Percentiles rank a stretch among this genome's conserved stretches.
Conservation (phyloP, 2,888 invertebrate species). For the Nemurella pictetii region DNA sequence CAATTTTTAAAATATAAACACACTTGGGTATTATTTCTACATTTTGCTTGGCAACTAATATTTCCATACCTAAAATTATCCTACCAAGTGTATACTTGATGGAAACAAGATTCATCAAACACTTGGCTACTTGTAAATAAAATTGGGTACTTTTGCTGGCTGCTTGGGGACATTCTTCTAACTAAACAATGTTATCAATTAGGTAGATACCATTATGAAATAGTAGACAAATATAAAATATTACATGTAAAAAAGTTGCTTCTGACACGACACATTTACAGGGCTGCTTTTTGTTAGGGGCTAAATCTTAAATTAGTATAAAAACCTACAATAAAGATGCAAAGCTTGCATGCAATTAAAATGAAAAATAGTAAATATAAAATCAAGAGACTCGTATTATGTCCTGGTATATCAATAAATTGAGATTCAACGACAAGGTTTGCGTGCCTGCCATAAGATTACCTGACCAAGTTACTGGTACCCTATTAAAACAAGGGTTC, state of each 20-base stretch:
- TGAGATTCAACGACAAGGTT: not conserved
- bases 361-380: not conserved
- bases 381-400: not conserved
- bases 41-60: not conserved
- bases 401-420: not conserved
- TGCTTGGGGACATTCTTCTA: not conserved
- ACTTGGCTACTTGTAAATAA: not conserved
- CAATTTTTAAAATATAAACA: not conserved
- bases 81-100: not conserved
- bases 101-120: not conserved
- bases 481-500: not conserved
- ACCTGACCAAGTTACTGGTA: not conserved
- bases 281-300: not conserved
- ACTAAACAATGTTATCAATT: not conserved
- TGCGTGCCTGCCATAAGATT: not conserved
- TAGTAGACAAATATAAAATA: not conserved
- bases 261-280: not conserved
- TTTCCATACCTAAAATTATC: not conserved
- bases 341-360: not conserved
- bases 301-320: not conserved
- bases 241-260: not conserved
- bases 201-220: not conserved
- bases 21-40: not conserved
- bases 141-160: not conserved
- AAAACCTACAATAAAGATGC: not conserved